Evolutionary conservation across 2,797 vertebrate species (phyloP).

Genomic region (Typhlichthys subterraneus): DNA sequence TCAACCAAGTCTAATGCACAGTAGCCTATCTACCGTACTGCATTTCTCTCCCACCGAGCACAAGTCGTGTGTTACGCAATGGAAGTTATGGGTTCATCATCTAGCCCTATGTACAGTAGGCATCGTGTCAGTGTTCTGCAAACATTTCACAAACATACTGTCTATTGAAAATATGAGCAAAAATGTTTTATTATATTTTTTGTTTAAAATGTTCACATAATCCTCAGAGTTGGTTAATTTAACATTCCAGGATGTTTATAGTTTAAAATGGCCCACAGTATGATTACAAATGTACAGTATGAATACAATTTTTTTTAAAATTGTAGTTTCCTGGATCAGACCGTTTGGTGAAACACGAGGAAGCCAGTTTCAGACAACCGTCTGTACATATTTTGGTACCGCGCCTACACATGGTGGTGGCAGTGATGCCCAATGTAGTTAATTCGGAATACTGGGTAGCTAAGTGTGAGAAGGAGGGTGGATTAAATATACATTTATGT

Average conservation of each 20-base stretch:
- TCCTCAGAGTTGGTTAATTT: constrained; percentile 70
- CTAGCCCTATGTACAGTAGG: background rate
- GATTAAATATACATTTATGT: constrained; percentile 74
- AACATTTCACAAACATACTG: constrained; percentile 15
- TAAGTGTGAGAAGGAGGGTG: constrained; percentile 46
- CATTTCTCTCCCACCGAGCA: background rate
- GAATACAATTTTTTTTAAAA: background rate
- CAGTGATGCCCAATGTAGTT: constrained; percentile 20
- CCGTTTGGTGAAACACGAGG: too few relatives aligned
- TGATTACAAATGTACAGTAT: constrained; percentile 58
- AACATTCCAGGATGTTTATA: constrained; percentile 67
- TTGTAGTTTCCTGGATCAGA: background rate
- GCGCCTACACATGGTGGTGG: too few relatives aligned
- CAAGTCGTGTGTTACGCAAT: too few relatives aligned
- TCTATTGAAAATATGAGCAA: constrained; percentile 62
- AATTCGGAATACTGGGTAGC: constrained; percentile 47
- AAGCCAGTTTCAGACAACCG: too few relatives aligned
- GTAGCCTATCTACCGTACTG: too few relatives aligned
- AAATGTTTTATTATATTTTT: constrained; percentile 48
- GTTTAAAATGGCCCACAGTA: constrained; percentile 56
- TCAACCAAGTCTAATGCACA: constrained; percentile 4
- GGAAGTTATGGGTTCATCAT: background rate
- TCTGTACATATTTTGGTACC: too few relatives aligned
- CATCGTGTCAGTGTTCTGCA: background rate
- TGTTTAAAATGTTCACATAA: constrained; percentile 72